Conservation (phyloP, 2,113 vertebrate genomes). For the Petrocephalus microphthalmus region DNA sequence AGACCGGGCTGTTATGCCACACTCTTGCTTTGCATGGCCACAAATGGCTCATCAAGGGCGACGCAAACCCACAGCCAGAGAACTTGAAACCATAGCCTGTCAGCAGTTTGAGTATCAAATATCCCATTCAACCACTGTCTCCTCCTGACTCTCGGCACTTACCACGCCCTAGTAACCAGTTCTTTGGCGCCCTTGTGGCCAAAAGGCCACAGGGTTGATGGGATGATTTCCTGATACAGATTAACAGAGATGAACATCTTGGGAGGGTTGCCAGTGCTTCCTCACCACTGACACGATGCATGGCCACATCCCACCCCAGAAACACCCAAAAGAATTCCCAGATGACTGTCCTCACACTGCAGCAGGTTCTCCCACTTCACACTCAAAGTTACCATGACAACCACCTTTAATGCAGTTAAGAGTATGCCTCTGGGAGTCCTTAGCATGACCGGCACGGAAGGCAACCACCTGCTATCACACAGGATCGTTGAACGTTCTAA, state of each 20-base stretch:
- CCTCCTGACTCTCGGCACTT: neutral
- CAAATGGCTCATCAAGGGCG: neutral
- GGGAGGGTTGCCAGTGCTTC: neutral
- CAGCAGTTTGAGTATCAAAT: neutral
- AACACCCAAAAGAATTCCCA: neutral
- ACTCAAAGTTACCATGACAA: neutral
- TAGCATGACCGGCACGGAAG: neutral
- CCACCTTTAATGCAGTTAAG: neutral
- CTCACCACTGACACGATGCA: neutral
- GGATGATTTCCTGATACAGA: neutral
- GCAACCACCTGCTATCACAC: neutral
- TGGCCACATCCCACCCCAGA: neutral
- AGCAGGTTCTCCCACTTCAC: neutral
- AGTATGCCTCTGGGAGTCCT: neutral
- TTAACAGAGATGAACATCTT: slow-evolving; percentile 16
- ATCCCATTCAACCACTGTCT: neutral
- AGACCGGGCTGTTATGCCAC: neutral
- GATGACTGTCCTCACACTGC: neutral
- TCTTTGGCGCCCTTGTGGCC: neutral
- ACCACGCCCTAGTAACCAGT: neutral
- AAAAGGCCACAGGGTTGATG: neutral
- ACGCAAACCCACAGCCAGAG: neutral
- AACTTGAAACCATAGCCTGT: neutral
- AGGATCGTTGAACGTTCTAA: neutral
- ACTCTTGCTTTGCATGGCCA: neutral